Evolutionary conservation across 92 coral and sea anemone genomes (phyloP).

Genomic region (Porites cylindrica): DNA sequence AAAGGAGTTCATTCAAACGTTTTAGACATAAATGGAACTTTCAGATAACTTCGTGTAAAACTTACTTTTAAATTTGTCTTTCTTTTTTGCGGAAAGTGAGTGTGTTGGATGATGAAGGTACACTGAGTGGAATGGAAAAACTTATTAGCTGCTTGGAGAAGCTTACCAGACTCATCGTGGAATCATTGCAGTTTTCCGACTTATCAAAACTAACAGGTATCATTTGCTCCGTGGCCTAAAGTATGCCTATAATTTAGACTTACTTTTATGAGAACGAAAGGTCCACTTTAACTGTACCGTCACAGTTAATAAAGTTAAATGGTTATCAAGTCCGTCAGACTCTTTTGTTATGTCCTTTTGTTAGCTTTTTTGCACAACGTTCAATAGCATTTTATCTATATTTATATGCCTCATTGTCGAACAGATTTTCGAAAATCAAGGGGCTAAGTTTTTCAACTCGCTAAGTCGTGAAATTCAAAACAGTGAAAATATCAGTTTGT

Average conservation of each 20-base stretch:
- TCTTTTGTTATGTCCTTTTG: too few species aligned
- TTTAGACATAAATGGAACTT: too few species aligned
- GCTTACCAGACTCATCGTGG: conserved; percentile 64
- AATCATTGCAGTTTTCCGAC: conserved; percentile 8
- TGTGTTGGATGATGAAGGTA: conserved; percentile 80
- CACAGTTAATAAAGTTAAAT: too few species aligned
- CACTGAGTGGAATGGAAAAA: conserved; percentile 69
- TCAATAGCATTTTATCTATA: too few species aligned
- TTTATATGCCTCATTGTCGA: neutral
- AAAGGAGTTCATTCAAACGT: too few species aligned
- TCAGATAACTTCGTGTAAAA: too few species aligned
- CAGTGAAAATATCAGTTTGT: too few species aligned
- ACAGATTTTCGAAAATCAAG: neutral
- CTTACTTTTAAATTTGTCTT: neutral
- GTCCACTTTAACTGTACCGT: too few species aligned
- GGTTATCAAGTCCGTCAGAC: too few species aligned
- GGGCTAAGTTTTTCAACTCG: too few species aligned
- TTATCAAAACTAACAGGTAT: conserved; percentile 33
- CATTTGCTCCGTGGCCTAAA: neutral
- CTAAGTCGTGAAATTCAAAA: too few species aligned
- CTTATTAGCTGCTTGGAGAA: conserved; percentile 63
- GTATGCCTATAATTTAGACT: neutral
- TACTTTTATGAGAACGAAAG: neutral
- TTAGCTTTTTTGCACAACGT: too few species aligned
- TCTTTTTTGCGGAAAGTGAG: conserved; percentile 33